Evolutionary conservation across 2,113 vertebrate species (phyloP).

Genomic region (Syngnathoides biaculeatus): DNA sequence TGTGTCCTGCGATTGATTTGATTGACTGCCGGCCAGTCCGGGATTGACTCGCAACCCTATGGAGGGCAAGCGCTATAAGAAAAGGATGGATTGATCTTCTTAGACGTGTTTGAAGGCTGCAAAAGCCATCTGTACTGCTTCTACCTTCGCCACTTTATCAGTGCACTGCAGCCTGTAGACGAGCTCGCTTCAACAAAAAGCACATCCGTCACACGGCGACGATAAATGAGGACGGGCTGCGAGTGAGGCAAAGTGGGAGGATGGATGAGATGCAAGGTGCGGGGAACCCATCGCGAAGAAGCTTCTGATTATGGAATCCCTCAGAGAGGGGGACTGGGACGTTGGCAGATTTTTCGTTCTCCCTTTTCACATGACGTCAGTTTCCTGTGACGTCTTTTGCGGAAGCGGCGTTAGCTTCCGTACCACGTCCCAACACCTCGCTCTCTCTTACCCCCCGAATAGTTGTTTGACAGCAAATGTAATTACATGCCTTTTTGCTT

Average conservation of each 20-base stretch:
- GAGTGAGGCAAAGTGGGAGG: conserved; percentile 18
- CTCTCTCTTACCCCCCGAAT: conserved; percentile 5
- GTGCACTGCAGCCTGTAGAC: conserved; percentile 16
- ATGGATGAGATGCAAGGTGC: conserved; percentile 18
- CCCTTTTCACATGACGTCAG: neutral
- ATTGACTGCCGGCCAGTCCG: neutral
- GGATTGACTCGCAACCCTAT: neutral
- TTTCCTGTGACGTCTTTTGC: neutral
- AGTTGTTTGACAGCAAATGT: conserved; percentile 19
- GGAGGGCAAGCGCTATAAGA: neutral
- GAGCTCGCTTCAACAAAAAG: conserved; percentile 9
- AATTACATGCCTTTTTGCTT: conserved; percentile 26
- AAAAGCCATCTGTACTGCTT: conserved; percentile 25
- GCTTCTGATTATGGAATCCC: conserved; percentile 15
- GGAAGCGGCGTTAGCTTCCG: neutral
- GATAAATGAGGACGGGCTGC: conserved; percentile 22
- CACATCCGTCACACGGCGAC: conserved; percentile 12
- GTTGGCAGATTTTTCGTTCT: neutral
- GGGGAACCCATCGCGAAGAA: conserved; percentile 6
- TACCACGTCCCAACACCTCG: conserved; percentile 4
- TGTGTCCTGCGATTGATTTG: too few species aligned
- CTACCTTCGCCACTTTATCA: conserved; percentile 7
- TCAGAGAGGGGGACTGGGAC: neutral
- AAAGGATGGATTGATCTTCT: neutral
- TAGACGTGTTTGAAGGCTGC: conserved; percentile 16